phyloP scores from a whole-genome alignment of 1,140 invertebrate species.

The Drosophila pectinifera region DNA sequence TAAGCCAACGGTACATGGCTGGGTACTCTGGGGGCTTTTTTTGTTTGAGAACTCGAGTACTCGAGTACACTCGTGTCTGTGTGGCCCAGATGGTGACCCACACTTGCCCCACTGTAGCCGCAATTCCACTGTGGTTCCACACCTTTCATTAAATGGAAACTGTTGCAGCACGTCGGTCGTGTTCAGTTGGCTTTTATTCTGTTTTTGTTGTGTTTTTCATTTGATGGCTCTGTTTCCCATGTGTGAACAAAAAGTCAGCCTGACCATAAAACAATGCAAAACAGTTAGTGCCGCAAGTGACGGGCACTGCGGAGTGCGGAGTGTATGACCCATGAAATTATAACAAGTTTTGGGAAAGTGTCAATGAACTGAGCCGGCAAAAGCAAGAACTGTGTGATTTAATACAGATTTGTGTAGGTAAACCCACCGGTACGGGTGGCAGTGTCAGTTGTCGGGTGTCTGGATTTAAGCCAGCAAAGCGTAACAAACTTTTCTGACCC shows the following conservation, averaged over 20 bases:
- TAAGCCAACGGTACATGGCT: slow-evolving; percentile 55
- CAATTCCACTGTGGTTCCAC: slow-evolving; percentile 49
- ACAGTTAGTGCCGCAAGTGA: slow-evolving; percentile 74
- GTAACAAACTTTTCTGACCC: slow-evolving; percentile 32
- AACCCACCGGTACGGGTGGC: not conserved
- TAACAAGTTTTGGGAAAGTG: slow-evolving; percentile 58
- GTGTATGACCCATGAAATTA: slow-evolving; percentile 56
- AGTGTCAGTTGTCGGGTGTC: slow-evolving; percentile 17
- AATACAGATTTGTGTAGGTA: slow-evolving; percentile 7
- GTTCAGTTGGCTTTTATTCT: slow-evolving; percentile 19
- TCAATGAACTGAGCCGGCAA: slow-evolving; percentile 69
- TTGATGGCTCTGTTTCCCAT: slow-evolving; percentile 72
- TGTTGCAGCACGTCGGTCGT: slow-evolving; percentile 65
- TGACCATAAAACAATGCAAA: slow-evolving; percentile 82
- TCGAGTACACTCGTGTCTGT: not conserved
- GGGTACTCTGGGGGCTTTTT: not conserved
- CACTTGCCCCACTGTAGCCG: slow-evolving; percentile 37
- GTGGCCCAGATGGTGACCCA: slow-evolving; percentile 47
- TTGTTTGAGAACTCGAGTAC: no score
- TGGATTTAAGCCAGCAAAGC: slow-evolving; percentile 36
- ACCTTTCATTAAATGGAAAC: slow-evolving; percentile 74
- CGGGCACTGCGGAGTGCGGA: slow-evolving; percentile 7
- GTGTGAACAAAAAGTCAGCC: slow-evolving; percentile 65
- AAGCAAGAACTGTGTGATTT: slow-evolving; percentile 37
- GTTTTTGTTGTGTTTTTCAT: slow-evolving; percentile 15